Conservation (phyloP, 64 coral and sea anemone genomes). For the Pocillopora damicornis region DNA sequence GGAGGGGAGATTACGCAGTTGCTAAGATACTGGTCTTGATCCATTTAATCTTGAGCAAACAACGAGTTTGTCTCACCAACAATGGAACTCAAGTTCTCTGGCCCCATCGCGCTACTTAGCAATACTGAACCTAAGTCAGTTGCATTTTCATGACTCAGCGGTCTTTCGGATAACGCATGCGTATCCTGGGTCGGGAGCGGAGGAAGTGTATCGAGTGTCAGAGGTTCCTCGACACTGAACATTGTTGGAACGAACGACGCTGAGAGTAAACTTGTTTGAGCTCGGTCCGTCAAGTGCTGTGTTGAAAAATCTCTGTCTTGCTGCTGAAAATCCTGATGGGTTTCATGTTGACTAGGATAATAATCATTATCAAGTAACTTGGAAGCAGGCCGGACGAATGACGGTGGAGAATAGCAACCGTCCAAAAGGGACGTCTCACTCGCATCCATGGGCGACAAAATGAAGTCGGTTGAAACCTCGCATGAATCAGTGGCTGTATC, state of each 20-base stretch:
- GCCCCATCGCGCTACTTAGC: not conserved
- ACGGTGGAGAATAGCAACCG: slow-evolving; percentile 5
- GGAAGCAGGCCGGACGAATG: slow-evolving; percentile 6
- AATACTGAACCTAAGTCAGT: slow-evolving; percentile 9
- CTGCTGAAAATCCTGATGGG: not conserved
- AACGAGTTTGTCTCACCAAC: slow-evolving; percentile 27
- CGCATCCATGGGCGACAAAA: not conserved
- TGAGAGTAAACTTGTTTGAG: not conserved
- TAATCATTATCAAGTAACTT: slow-evolving; percentile 25
- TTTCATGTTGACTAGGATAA: not conserved
- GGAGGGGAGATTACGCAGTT: no score
- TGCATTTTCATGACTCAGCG: slow-evolving; percentile 6
- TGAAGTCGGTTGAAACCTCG: slow-evolving; percentile 13
- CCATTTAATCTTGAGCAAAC: not conserved
- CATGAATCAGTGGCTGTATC: not conserved
- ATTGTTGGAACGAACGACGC: not conserved
- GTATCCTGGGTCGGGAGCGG: slow-evolving; percentile 15
- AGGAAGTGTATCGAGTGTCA: slow-evolving; percentile 21
- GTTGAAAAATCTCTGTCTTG: slow-evolving; percentile 11
- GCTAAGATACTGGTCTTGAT: no score
- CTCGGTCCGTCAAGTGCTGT: not conserved
- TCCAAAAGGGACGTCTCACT: not conserved
- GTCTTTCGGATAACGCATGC: slow-evolving; percentile 24
- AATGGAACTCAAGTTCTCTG: slow-evolving; percentile 2
- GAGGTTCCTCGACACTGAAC: slow-evolving; percentile 15